Conservation (phyloP, 1,140 invertebrate species). For the Andrena cerasifolii region DNA sequence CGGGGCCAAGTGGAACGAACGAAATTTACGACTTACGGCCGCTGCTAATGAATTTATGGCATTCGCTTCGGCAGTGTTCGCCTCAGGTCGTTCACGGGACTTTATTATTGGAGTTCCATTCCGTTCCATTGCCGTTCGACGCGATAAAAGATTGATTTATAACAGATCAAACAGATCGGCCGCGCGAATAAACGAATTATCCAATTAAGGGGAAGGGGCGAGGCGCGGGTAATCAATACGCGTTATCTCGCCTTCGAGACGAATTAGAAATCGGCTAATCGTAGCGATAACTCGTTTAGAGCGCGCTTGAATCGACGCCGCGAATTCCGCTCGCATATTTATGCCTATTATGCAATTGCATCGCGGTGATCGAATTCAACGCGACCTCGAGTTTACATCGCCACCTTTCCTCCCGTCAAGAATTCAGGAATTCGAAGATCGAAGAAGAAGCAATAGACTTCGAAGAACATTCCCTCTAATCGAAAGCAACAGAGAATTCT, state of each 20-base stretch:
- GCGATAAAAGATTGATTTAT: constrained; percentile 9
- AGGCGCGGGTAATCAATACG: background rate
- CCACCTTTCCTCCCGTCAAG: background rate
- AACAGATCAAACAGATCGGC: background rate
- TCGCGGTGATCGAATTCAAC: background rate
- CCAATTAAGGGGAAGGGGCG: background rate
- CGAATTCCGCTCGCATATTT: constrained; percentile 14
- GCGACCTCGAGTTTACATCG: background rate
- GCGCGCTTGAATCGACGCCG: background rate
- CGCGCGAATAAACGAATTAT: constrained; percentile 6
- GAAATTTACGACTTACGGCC: background rate
- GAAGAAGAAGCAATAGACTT: too few relatives aligned
- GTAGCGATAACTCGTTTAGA: constrained; percentile 18
- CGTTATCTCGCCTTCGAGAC: constrained; percentile 17
- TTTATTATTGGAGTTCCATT: background rate
- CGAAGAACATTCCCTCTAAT: too few relatives aligned
- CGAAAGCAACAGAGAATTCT: too few relatives aligned
- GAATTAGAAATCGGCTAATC: constrained; percentile 38
- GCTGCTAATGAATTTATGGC: background rate
- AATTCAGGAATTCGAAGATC: too few relatives aligned
- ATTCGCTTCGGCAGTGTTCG: background rate
- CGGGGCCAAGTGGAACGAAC: background rate
- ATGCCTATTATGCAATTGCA: constrained; percentile 16
- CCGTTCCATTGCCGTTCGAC: background rate
- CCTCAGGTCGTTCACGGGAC: background rate